phyloP scores from a whole-genome alignment of 2,888 invertebrate genomes.

The Siphlonurus alternatus region DNA sequence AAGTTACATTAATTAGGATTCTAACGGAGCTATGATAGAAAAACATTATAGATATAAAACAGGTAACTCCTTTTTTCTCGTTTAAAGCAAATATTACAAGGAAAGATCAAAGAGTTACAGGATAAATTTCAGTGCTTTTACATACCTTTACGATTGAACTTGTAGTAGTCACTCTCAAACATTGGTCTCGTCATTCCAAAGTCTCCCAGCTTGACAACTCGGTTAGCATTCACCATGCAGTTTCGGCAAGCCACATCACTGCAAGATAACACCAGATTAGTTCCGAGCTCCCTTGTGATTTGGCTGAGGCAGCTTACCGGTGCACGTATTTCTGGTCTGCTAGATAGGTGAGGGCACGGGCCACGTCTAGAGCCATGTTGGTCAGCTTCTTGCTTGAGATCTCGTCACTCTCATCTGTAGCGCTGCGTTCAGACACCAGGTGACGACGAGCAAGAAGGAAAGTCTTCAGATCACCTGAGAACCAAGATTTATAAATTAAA shows the following conservation, averaged over 20 bases:
- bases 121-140: background rate
- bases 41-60: too few relatives aligned
- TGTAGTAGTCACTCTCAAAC: conserved; percentile 77
- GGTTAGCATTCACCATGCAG: conserved; percentile 57
- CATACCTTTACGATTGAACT: conserved; percentile 62
- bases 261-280: conserved; percentile 14
- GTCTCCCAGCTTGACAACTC: conserved; percentile 59
- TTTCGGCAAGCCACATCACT: conserved; percentile 70
- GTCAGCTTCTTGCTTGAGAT: conserved; percentile 65
- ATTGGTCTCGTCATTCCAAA: conserved; percentile 86
- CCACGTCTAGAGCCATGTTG: conserved; percentile 73
- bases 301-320: conserved; percentile 25
- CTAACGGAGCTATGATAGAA: too few relatives aligned
- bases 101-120: background rate
- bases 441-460: conserved; percentile 72
- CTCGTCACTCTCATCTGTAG: conserved; percentile 54
- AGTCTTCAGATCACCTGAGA: conserved; percentile 63
- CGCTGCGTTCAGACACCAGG: conserved; percentile 46
- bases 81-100: background rate
- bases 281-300: background rate
- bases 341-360: conserved; percentile 68
- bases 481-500: background rate
- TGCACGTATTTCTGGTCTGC: conserved; percentile 75
- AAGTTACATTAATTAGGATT: too few relatives aligned
- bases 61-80: background rate